Evolutionary conservation across 2,888 invertebrate species (phyloP).

Genomic region (Chloroclysta siterata): DNA sequence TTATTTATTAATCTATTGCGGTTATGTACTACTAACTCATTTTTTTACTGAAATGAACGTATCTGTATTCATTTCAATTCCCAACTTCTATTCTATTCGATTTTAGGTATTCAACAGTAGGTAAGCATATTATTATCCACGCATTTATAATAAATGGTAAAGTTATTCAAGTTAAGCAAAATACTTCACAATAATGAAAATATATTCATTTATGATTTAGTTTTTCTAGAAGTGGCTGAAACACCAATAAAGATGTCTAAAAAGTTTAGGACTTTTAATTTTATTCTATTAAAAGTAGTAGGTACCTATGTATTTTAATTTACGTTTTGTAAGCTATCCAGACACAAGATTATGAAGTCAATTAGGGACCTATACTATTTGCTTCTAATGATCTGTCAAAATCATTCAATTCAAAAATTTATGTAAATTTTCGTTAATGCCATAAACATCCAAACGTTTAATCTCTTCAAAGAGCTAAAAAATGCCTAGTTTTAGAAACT

Average conservation of each 20-base stretch:
- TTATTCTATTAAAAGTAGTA: conserved; percentile 8
- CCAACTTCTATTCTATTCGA: conserved; percentile 8
- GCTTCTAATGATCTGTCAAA: background rate
- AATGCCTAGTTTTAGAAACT: conserved; percentile 30
- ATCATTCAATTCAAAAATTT: conserved; percentile 6
- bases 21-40: background rate
- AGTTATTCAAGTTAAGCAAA: background rate
- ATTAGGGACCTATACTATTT: conserved; percentile 11
- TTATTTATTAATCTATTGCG: conserved; percentile 3
- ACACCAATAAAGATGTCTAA: conserved; percentile 27
- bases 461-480: conserved; percentile 17
- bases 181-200: background rate
- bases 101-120: background rate
- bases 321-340: conserved; percentile 11
- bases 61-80: conserved; percentile 25
- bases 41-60: background rate
- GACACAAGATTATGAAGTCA: conserved; percentile 13
- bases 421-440: conserved; percentile 10
- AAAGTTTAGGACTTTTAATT: conserved; percentile 1
- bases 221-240: conserved; percentile 13
- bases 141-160: background rate
- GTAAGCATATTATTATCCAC: background rate
- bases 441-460: conserved; percentile 6
- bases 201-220: conserved; percentile 2
- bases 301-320: background rate